Evolutionary conservation across 2,113 vertebrate genomes (phyloP), one percentile per base, ranked within the genome.

Genomic region (Macquaria australasica): DNA sequence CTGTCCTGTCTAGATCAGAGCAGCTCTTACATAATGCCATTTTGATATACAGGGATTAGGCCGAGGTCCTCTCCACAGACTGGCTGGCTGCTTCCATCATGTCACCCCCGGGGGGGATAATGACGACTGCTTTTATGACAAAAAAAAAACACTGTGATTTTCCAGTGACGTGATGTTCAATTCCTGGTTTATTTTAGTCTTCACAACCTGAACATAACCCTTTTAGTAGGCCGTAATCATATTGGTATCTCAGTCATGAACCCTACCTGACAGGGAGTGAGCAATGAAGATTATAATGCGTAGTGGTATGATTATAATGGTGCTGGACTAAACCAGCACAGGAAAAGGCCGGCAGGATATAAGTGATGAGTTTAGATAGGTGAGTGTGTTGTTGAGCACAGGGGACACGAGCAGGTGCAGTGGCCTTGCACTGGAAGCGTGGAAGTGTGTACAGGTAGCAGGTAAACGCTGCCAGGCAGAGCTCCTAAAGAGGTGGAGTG

Each of bases 21-120:
- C 82, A 74, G 72, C 68, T 83, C 86, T 95, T 94, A 91, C 89
- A 87, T 94, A 94, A 95, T 73, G 70, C 84, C 88, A 90, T 94
- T 94, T 94, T 92, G 91, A 95, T 94, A 91, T 87, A 80, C 80
- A 80, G 81, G 92, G 94, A 95, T 94, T 93, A 94, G 82, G 73
- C 72, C 4, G 75, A 80, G 88, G 88, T 91, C 88, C 80, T 81
- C 82, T 87, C 62, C 74, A 60, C 85, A 86, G 79, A 86, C 89
- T 79, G 87, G 77, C 82, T 69, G 78, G 63, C 81, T 81, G 81
- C 58, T 72, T 77, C 79, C 80, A 78, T 72, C 67, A 74, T 79
- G n/a, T 69, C 64, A 59, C 39, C 76, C 43, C 56, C 28, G 2
- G 28, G 0, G 6, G 60, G 59, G 72, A 76, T 66, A 81, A 88